A percentile compares a stretch with the other conserved stretches of the same genome.
Conservation (phyloP, 2,113 vertebrate genomes). For the Micronycteris hirsuta region DNA sequence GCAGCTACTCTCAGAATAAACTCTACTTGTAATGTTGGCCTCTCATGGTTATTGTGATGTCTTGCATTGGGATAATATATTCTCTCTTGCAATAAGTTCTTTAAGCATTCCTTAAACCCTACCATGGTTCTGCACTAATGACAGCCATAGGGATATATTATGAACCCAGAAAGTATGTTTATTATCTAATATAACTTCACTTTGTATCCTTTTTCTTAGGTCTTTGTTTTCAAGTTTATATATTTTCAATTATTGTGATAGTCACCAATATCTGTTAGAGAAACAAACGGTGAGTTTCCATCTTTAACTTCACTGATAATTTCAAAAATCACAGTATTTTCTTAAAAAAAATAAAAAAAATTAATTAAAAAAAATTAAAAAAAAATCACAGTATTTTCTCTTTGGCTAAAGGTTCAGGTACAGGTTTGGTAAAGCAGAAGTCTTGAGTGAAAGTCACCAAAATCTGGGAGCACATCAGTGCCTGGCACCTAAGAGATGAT, state of each 20-base stretch:
- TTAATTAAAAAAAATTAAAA: no score
- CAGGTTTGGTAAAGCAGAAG: neutral
- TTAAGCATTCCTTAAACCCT: neutral
- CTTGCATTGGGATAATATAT: neutral
- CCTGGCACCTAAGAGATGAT: neutral
- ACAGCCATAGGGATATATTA: neutral
- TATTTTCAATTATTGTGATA: neutral
- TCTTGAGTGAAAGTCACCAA: neutral
- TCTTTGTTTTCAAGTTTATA: neutral
- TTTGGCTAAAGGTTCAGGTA: neutral
- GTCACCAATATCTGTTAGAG: neutral
- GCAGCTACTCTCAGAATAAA: neutral
- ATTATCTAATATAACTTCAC: neutral
- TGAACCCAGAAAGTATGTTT: neutral
- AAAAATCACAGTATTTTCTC: neutral
- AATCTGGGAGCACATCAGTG: neutral
- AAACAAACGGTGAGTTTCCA: neutral
- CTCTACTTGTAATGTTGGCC: neutral
- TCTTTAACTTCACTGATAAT: neutral
- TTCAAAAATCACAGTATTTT: neutral
- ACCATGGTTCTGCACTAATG: neutral
- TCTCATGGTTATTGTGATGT: neutral
- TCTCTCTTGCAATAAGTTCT: neutral
- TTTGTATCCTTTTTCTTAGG: neutral
- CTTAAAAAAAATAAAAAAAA: no score